Base-by-base conservation (phyloP, 2,113 vertebrate species). In the Phoxinus phoxinus region DNA sequence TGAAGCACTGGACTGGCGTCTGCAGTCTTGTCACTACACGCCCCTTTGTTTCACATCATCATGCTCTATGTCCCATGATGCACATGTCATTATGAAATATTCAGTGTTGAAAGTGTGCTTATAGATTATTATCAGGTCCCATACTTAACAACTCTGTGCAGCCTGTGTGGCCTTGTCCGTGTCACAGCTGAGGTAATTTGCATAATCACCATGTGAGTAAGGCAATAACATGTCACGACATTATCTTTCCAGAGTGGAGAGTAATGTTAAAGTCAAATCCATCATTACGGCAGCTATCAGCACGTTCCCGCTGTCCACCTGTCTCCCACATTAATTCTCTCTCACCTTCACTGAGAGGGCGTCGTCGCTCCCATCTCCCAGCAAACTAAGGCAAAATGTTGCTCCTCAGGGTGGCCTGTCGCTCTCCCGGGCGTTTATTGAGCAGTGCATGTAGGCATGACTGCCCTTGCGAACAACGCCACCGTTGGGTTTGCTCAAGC, bases 341-440 rank as follows among this genome's bases (percentile, higher is more conserved):
- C 32, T 84, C 67, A 84, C 81, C 81, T 86, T 84, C 11, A 53
- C 27, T 76, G 46, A 25, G 41, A 73, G 35, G 48, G 35, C 44
- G 21, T 74, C 11, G 75, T 15, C 25, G 65, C 46, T 53, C 15
- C 17, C 69, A 41, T 25, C 19, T 71, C 72, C 35, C 56, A 86
- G 46, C 8, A 15, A 84, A n/a, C 30, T 30, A 69, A 88, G 8
- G 37, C n/a, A 37, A 75, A 51, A 65, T 23, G 46, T 83, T 61
- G 48, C 74, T 86, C 30, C 81, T 86, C 69, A 74, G 81, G 58
- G 56, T 23, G 48, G 72, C 56, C 56, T 51, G 58, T 76, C 58
- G 67, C 69, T 84, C 58, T 88, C 44, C 21, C 37, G 69, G 35
- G 15, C 12, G 59, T 51, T 84, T 88, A 86, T 81, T 59, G 87